Percentiles rank a stretch among this genome's conserved stretches.
phyloP scores from a whole-genome alignment of 2,797 vertebrate species.

The Rhabdophis nuchalis region DNA sequence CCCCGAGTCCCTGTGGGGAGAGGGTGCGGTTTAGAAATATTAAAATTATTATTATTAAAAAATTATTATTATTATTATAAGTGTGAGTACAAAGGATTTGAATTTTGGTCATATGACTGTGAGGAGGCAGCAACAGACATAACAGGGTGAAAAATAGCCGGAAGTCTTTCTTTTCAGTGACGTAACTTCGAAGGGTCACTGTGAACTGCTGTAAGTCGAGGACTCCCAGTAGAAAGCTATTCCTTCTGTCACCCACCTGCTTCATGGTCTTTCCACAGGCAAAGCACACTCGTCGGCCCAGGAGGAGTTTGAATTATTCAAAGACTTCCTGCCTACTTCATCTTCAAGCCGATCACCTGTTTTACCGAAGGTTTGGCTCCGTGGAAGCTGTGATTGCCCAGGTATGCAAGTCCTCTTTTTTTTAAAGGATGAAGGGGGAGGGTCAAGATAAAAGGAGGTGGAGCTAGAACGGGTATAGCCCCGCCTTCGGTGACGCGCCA shows the following conservation, averaged over 20 bases:
- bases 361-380: constrained; percentile 74
- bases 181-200: too few species aligned
- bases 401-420: constrained; percentile 60
- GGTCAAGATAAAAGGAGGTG: background rate
- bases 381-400: constrained; percentile 77
- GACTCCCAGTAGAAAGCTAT: too few species aligned
- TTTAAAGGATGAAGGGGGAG: background rate
- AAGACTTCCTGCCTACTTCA: constrained; percentile 79
- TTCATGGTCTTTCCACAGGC: constrained; percentile 52
- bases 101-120: too few species aligned
- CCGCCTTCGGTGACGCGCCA: background rate
- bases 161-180: too few species aligned
- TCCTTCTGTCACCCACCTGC: background rate
- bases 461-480: background rate
- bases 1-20: too few species aligned
- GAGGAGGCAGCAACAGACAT: too few species aligned
- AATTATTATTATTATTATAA: too few species aligned
- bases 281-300: constrained; percentile 55
- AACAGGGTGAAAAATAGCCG: too few species aligned
- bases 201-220: too few species aligned
- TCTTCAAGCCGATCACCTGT: constrained; percentile 74
- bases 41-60: too few species aligned
- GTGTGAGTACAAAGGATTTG: too few species aligned
- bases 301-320: constrained; percentile 69
- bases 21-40: too few species aligned